Conservation (phyloP, 2,888 invertebrate species). For the Spatulosminthurus flaviceps region DNA sequence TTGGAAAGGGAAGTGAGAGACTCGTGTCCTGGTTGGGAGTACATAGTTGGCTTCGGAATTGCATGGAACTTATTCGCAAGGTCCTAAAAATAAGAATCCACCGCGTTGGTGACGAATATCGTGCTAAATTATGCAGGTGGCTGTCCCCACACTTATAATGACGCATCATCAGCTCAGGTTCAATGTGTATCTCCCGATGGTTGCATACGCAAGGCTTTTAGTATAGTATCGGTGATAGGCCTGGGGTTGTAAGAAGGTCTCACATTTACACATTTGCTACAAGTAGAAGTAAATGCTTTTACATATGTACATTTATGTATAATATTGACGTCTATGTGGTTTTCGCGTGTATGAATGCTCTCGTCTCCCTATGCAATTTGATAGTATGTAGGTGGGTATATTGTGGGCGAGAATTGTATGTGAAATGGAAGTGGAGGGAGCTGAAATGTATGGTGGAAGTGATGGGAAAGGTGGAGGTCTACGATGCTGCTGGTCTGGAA, state of each 20-base stretch:
- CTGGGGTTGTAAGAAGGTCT: not conserved
- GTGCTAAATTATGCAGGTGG: slow-evolving; percentile 43
- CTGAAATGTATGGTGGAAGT: not conserved
- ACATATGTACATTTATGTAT: too few species aligned
- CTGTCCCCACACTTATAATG: slow-evolving; percentile 31
- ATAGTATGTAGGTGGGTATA: too few species aligned
- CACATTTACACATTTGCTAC: too few species aligned
- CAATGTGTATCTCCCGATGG: not conserved
- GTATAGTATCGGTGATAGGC: not conserved
- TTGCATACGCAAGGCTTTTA: not conserved
- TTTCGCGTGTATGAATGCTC: too few species aligned
- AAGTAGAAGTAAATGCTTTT: too few species aligned
- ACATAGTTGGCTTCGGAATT: not conserved
- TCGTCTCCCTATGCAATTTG: too few species aligned
- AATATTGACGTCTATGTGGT: too few species aligned
- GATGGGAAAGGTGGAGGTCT: slow-evolving; percentile 1
- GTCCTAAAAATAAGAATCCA: slow-evolving; percentile 22
- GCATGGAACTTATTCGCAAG: not conserved
- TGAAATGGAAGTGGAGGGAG: not conserved
- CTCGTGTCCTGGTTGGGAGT: not conserved
- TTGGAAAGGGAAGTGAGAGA: not conserved
- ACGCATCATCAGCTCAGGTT: slow-evolving; percentile 23
- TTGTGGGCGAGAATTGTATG: too few species aligned
- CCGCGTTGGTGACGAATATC: slow-evolving; percentile 41
- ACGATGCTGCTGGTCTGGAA: slow-evolving; percentile 16